Base-by-base conservation (phyloP, 2,113 vertebrate genomes). In the Leptodactylus fuscus region DNA sequence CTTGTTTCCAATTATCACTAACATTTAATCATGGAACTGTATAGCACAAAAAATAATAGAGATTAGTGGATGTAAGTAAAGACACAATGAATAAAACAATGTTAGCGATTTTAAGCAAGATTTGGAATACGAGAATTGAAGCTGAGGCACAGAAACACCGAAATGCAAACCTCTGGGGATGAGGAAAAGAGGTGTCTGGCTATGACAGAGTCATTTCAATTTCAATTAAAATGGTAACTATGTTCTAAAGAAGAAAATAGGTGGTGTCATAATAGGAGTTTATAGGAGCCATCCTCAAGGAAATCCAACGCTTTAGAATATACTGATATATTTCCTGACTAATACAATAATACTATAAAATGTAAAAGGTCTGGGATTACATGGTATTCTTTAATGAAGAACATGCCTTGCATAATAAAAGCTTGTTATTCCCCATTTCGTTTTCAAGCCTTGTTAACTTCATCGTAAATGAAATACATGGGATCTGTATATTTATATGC, bases 161-260 rank as follows among this genome's bases (percentile, higher is more conserved):
- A 88, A 93, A 94, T 94, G 92, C 93, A 93, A 91, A 92, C 88
- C 93, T 94, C 91, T 92, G 82, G 92, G 92, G 92, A 94, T 89
- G 89, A 86, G 87, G 88, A 88, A 91, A 91, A 91, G 91, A 93
- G 94, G 92, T 93, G 93, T 94, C 92, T 92, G 91, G 89, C 88
- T 89, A 93, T 93, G 93, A 94, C 90, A 91, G 79, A 93, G 90
- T 91, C 91, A 93, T 95, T 95, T 93, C 90, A 93, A 93, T 94
- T 94, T 94, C 94, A 93, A 95, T 95, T 94, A 93, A 94, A 94
- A 94, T 89, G 90, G 91, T 91, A 92, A 94, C 92, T 93, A 89
- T 93, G 94, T 95, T 92, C 91, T 91, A 93, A 88, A 89, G 89
- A 91, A 76, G 24, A 94, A 94, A 93, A 92, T 92, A 92, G 89